Conservation (phyloP, 1,140 invertebrate genomes). For the Dendrolimus punctatus region DNA sequence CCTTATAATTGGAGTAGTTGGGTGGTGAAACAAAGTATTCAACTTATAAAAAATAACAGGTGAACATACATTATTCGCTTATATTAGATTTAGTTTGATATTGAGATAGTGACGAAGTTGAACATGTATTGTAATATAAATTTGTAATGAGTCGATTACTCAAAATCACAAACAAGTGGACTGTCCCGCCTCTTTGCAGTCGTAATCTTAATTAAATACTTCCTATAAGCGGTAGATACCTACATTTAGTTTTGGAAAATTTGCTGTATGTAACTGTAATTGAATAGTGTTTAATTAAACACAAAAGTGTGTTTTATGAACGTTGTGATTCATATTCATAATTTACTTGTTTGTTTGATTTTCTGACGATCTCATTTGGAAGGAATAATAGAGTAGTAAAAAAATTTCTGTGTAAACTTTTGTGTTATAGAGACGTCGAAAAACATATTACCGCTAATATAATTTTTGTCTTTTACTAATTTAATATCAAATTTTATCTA, state of each 20-base stretch:
- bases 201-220: conserved; percentile 68
- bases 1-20: too few species aligned
- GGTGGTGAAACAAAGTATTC: too few species aligned
- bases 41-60: too few species aligned
- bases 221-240: conserved; percentile 57
- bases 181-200: conserved; percentile 58
- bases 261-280: conserved; percentile 45
- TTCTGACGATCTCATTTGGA: too few species aligned
- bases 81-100: conserved; percentile 21
- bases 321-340: not conserved
- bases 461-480: too few species aligned
- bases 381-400: too few species aligned
- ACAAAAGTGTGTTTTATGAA: not conserved
- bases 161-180: conserved; percentile 57
- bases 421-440: too few species aligned
- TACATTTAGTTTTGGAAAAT: conserved; percentile 56
- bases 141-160: conserved; percentile 57
- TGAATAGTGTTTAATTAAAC: conserved; percentile 58
- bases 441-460: too few species aligned
- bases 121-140: conserved; percentile 32
- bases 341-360: too few species aligned
- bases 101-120: conserved; percentile 26
- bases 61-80: conserved; percentile 9
- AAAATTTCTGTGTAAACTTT: too few species aligned
- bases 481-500: too few species aligned